These are phyloP conservation scores for Rhadina sibilatrix DNA, from an alignment of 2,113 vertebrate genomes.

Conservation along the genomic window DNA sequence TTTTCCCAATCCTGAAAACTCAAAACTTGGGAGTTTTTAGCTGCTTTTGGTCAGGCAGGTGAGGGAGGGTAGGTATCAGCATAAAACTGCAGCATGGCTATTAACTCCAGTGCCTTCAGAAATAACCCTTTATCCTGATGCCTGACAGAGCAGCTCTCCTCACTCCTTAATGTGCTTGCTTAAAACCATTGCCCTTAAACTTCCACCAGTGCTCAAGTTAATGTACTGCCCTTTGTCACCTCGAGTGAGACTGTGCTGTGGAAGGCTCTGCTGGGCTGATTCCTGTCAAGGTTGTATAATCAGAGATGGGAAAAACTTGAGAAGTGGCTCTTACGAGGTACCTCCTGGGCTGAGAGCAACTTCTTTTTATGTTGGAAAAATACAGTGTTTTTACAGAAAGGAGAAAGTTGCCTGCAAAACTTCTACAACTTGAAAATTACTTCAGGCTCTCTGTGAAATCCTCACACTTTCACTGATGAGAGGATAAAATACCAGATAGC, in stretches of 20 bases:
- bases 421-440: conserved; percentile 16
- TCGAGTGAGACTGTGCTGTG: neutral
- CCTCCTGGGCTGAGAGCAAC: neutral
- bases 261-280: neutral
- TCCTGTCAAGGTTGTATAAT: conserved; percentile 6
- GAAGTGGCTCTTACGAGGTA: conserved; percentile 3
- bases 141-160: neutral
- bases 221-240: conserved; percentile 37
- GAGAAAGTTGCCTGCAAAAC: conserved; percentile 24
- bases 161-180: neutral
- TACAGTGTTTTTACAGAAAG: neutral
- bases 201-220: neutral
- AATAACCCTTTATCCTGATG: neutral
- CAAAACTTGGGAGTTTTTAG: neutral
- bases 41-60: neutral
- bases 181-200: conserved; percentile 9
- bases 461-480: neutral
- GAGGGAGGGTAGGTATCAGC: neutral
- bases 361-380: conserved; percentile 31
- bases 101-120: neutral
- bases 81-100: neutral
- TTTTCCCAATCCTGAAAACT: neutral
- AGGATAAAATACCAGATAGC: neutral
- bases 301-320: conserved; percentile 6
- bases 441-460: conserved; percentile 10